Percentiles rank a stretch among this genome's conserved stretches.
Conservation (phyloP, 2,113 vertebrate genomes). For the Poeciliopsis prolifica region DNA sequence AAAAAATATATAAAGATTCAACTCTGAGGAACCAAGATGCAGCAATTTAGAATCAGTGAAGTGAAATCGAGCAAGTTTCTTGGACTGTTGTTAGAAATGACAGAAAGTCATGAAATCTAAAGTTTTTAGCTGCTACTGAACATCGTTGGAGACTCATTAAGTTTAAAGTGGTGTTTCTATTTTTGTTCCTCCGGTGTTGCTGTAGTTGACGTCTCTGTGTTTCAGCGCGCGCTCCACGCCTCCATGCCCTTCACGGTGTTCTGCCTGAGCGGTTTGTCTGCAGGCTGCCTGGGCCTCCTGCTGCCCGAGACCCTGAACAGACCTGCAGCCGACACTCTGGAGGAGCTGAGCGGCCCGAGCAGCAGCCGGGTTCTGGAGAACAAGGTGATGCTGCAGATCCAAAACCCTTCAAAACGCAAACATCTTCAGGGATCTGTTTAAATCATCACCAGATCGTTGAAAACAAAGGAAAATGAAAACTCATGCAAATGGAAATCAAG, state of each 20-base stretch:
- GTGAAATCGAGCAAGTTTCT: neutral
- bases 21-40: neutral
- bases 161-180: no score
- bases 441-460: no score
- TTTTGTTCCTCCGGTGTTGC: no score
- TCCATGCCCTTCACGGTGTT: slow-evolving; percentile 87
- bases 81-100: neutral
- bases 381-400: slow-evolving; percentile 55
- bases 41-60: neutral
- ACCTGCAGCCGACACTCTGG: slow-evolving; percentile 80
- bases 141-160: no score
- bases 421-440: no score
- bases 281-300: slow-evolving; percentile 82
- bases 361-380: slow-evolving; percentile 75
- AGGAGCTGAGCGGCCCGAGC: slow-evolving; percentile 75
- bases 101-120: neutral
- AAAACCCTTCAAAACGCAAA: no score
- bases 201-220: slow-evolving; percentile 4
- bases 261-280: slow-evolving; percentile 84
- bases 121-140: neutral
- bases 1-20: neutral
- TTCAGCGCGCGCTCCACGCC: slow-evolving; percentile 78
- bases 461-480: no score
- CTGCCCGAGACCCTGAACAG: slow-evolving; percentile 88
- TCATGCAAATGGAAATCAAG: no score